Evolutionary conservation across 2,888 invertebrate species (phyloP), one percentile per base, ranked within the genome.

Genomic region (Chrysomela aeneicollis): DNA sequence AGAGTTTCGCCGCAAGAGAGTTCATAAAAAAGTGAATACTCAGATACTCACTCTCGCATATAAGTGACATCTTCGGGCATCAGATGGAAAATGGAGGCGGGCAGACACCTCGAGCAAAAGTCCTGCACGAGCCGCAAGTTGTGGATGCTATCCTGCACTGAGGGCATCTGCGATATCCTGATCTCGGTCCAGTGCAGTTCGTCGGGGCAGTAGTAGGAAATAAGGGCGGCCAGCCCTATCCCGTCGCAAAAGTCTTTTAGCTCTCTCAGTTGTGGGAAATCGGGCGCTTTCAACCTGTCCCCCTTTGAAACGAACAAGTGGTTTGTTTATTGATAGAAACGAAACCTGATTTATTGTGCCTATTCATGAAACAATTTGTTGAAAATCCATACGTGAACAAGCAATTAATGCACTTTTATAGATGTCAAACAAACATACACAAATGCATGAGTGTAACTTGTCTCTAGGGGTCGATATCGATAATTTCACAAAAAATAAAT

Each of bases 31-130:
- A 26, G 6, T 26, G 51, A 51, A 10, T 8, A 37, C 17, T 21
- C 5, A 19, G 10, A 19, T 68, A 81, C 92, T 95, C 93, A 81
- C 92, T 94, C 94, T 82, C 94, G 88, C 89, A 95, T 92, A 80
- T 95, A 97, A 42, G 96, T 92, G 73, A 97, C 90, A 83, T 98
- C 97, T 83, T 97, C 97, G n/a, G 95, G 93, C 84, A 92, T 89
- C 88, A 97, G 92, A 83, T 96, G 95, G 86, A 95, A 96, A 81
- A 94, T 92, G 78, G 92, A 90, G 81, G 92, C 90, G 76, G 96
- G 95, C 82, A 97, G 87, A 82, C 92, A 89, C 78, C 89, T 88
- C 77, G 88, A 86, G 81, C 95, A 96, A 86, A 97, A 97, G 79
- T 92, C 89, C 82, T 92, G 89, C 69, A 97, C 92, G 78, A 96